These are phyloP conservation scores for Polydrusus pterygomalis DNA, from an alignment of 2,888 invertebrate genomes.

Conservation along the genomic window DNA sequence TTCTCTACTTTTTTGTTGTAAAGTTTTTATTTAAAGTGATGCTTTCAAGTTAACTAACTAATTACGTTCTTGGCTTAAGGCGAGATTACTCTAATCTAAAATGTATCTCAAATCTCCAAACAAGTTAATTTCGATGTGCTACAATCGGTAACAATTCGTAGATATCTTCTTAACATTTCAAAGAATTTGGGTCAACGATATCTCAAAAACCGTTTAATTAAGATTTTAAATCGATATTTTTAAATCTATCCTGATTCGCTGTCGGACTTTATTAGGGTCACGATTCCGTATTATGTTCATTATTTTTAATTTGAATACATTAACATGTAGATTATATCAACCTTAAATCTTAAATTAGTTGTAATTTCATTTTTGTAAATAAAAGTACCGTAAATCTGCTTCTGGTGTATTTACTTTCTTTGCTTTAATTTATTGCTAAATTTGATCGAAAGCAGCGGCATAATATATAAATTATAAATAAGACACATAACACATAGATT, in stretches of 20 bases:
- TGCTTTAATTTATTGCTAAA: too few species aligned
- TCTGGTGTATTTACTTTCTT: too few species aligned
- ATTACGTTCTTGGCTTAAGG: slow-evolving; percentile 4
- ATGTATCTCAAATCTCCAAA: slow-evolving; percentile 7
- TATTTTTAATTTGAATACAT: slow-evolving; percentile 36
- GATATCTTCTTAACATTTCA: slow-evolving; percentile 37
- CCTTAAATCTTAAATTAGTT: background rate
- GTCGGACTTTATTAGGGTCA: slow-evolving; percentile 44
- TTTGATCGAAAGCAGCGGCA: too few species aligned
- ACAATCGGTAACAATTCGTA: slow-evolving; percentile 39
- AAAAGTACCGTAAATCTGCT: too few species aligned
- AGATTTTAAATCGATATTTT: slow-evolving; percentile 51
- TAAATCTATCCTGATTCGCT: slow-evolving; percentile 45
- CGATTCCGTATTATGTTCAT: slow-evolving; percentile 23
- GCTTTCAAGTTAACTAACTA: background rate
- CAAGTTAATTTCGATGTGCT: slow-evolving; percentile 16
- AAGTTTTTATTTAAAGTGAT: background rate
- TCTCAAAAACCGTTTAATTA: slow-evolving; percentile 48
- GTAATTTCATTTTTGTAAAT: too few species aligned
- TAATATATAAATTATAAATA: too few species aligned
- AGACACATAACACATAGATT: too few species aligned
- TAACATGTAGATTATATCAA: slow-evolving; percentile 10
- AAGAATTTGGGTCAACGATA: slow-evolving; percentile 44
- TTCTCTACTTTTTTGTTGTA: too few species aligned
- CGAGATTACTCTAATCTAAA: background rate